Evolutionary conservation across 2,888 invertebrate genomes (phyloP), one percentile per base, ranked within the genome.

Genomic region (Tenthredo distinguenda): DNA sequence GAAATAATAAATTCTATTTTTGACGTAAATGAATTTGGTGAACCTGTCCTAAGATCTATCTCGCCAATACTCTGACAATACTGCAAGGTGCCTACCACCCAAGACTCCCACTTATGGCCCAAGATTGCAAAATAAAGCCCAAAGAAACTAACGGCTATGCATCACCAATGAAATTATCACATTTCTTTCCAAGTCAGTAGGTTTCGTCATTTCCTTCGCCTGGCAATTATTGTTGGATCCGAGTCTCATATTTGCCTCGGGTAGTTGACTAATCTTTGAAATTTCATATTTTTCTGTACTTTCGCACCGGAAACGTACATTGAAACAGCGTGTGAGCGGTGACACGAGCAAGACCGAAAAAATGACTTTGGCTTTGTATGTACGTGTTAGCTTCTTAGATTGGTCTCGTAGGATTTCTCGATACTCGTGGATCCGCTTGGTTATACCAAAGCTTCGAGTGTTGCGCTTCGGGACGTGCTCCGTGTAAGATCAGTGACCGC

Each of bases 401-500:
- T 55, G 31, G 55, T 43, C 31, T 74, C 21, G 40, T 31, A n/a
- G 12, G 31, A 40, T 62, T 37, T 83, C 10, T 9, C 2, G 15
- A 18, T 50, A 47, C 26, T 47, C 37, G n/a, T 26, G 15, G 18
- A 65, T 83, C 47, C 83, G 21, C n/a, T 26, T 34, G 21, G 79
- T 71, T 26, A 34, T 47, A 81, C 71, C 21, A 26, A 62, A 62
- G 21, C 62, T 12, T 34, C 34, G 40, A 43, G 82, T 82, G 82
- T 43, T 58, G 65, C 82, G 43, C 43, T 21, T n/a, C 50, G 74
- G 43, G 18, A 79, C 79, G 79, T 76, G 79, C 21, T 40, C 18
- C 21, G 77, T 58, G 77, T 40, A 47, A 85, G 85, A 85, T 85
- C 85, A 79, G 85, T 85, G 85, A 79, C 85, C 85, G 79, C 74